Evolutionary conservation across 2,888 invertebrate species (phyloP), one percentile per base, ranked within the genome.

Genomic region (Cinara cedri): DNA sequence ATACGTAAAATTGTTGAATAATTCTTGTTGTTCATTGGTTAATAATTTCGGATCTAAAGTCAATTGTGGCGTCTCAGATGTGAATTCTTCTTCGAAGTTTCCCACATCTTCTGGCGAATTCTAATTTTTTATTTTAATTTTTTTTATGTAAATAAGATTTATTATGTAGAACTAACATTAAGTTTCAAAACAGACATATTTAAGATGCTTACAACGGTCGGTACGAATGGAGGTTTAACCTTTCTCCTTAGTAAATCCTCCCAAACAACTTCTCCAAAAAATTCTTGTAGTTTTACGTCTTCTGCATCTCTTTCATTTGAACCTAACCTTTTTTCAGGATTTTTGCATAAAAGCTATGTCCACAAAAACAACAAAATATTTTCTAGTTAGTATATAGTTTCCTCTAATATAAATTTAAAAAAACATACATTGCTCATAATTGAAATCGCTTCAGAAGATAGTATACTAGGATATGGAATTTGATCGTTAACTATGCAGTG

Each of bases 401-500:
- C n/a, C n/a, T 46, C 6, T 70, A 76, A 80, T 60, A 70, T 16
- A 51, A 55, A 71, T 75, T 42, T 51, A 62, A n/a, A n/a, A 74
- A 16, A 10, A 54, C 49, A 57, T 87, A 98, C 95, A 88, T 98
- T 91, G 87, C 98, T 91, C 99, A 99, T 99, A 84, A 99, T 95
- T 83, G 98, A 97, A 85, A 99, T 98, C 26, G 99, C 94, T 88
- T 99, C 99, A 82, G 97, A 89, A 60, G 98, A 97, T 82, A 99
- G 89, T 87, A 97, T 98, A 85, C 98, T 90, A 65, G 99, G 99
- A 88, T 99, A 99, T 83, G 97, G 92, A 84, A 99, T 99, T 90
- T 99, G 99, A 87, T 99, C 99, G 86, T 98, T 98, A 46, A 99
- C 99, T 86, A 99, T 99, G 70, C 97, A 97, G 88, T 99, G 99